These are phyloP conservation scores for Alaudala cheleensis DNA, from an alignment of 2,113 vertebrate genomes.

Conservation along the genomic window DNA sequence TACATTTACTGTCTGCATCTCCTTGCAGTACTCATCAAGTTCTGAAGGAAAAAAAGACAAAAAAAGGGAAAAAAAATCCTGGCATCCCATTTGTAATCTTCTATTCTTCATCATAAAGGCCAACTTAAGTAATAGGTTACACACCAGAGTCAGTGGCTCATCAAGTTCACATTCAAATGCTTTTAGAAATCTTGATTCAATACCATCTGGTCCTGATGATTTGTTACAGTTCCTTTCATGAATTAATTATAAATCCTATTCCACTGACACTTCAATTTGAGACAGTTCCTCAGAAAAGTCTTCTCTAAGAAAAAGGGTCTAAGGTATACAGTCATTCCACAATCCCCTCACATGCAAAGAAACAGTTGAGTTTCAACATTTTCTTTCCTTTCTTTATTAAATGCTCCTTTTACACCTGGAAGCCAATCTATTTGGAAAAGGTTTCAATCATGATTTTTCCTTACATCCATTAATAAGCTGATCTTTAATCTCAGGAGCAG, in stretches of 20 bases:
- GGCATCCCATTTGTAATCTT: constrained; percentile 22
- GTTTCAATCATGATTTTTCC: not conserved
- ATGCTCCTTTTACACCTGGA: not conserved
- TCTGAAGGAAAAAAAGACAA: not conserved
- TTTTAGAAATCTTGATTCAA: constrained; percentile 62
- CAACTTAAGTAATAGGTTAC: constrained; percentile 53
- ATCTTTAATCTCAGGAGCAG: not conserved
- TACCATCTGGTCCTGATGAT: constrained; percentile 47
- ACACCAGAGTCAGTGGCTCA: constrained; percentile 24
- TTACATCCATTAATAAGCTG: not conserved
- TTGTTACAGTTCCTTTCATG: constrained; percentile 47
- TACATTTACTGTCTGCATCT: constrained; percentile 17
- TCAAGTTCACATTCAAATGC: constrained; percentile 62
- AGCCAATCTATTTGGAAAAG: not conserved
- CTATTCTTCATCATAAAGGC: constrained; percentile 9
- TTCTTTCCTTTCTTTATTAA: not conserved
- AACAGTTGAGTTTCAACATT: not conserved
- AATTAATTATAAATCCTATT: constrained; percentile 64
- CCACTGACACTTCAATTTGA: constrained; percentile 57
- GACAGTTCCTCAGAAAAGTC: constrained; percentile 29
- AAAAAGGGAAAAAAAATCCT: not conserved
- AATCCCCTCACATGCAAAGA: not conserved
- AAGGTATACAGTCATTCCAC: not conserved
- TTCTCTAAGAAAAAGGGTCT: not conserved
- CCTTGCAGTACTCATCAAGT: not conserved